Base-by-base conservation (phyloP, 2,797 vertebrate genomes). In the Adelosebastes latens region DNA sequence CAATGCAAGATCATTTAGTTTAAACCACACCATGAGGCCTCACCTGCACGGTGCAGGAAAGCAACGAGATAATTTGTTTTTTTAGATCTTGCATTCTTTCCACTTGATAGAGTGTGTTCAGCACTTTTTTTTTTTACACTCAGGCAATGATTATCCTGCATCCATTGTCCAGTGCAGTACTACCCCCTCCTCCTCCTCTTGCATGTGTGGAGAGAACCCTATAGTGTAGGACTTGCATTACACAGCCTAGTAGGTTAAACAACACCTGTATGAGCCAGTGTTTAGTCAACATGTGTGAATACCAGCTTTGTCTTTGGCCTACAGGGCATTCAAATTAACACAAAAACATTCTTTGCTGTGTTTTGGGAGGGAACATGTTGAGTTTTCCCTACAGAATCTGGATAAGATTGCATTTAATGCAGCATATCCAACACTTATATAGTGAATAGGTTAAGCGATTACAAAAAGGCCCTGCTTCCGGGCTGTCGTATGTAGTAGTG, bases 221-320 rank as follows among this genome's bases (percentile, higher is more conserved):
- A 9, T 24, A 39, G 29, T 59, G 5, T 12, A 13, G 27, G 64
- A n/a, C 6, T 64, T 78, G 24, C 13, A 63, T 78, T 71, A n/a
- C 49, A 36, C 36, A 55, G 69, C 72, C 36, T 10, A 72, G 86
- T 87, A 82, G 83, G 85, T 84, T 78, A 88, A 89, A 87, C 81
- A 69, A 52, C 75, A 81, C 90, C 89, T 76, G 70, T 72, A 65
- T 81, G 46, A 55, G 52, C 20, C 32, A 52, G 31, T 85, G 84
- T 89, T 85, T 89, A 79, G 74, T 60, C 82, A 88, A 89, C 88
- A 87, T 34, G 14, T 7, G 32, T 16, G 16, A 34, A 55, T 67
- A 32, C 56, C 79, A 46, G n/a, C 32, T 6, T 79, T 68, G 32
- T 46, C 16, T 66, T 18, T 2, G 31, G 5, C 69, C 32, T 42